A percentile compares a stretch with the other conserved stretches of the same genome.
These are phyloP conservation scores for Oryzias woworae DNA, from an alignment of 2,113 vertebrate genomes.

Conservation along the genomic window DNA sequence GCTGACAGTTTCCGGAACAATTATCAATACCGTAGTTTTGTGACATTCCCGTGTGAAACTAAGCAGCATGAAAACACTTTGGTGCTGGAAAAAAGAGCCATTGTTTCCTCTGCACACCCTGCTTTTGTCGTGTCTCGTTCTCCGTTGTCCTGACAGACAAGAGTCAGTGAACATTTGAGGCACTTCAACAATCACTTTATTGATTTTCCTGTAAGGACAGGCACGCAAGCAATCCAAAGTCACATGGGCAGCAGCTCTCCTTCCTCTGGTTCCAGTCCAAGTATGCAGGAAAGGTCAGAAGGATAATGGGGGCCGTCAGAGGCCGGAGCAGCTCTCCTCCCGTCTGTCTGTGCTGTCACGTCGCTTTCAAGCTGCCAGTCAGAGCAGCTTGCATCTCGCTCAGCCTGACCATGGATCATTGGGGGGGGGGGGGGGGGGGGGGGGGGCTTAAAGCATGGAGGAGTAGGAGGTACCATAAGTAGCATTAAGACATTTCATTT, in stretches of 20 bases:
- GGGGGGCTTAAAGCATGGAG: neutral
- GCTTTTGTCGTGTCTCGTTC: neutral
- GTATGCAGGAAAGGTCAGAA: conserved; percentile 45
- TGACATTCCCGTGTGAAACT: too few species aligned
- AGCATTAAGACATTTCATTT: conserved; percentile 71
- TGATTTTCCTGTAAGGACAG: neutral
- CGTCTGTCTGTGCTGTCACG: conserved; percentile 7
- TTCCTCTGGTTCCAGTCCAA: conserved; percentile 2
- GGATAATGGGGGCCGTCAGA: conserved; percentile 47
- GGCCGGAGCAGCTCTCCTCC: conserved; percentile 16
- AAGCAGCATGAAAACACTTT: neutral
- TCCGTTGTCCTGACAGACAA: neutral
- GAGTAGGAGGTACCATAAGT: conserved; percentile 17
- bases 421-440: neutral
- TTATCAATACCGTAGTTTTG: too few species aligned
- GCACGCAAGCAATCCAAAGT: conserved; percentile 4
- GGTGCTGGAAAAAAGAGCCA: neutral
- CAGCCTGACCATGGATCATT: too few species aligned
- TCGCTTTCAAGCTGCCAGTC: conserved; percentile 15
- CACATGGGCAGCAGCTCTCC: conserved; percentile 19
- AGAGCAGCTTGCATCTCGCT: too few species aligned
- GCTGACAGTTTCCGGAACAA: too few species aligned
- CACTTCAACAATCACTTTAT: neutral
- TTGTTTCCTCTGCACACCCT: neutral
- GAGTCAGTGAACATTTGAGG: neutral